Conservation (phyloP, 2,888 invertebrate species). For the Rutpela maculata region DNA sequence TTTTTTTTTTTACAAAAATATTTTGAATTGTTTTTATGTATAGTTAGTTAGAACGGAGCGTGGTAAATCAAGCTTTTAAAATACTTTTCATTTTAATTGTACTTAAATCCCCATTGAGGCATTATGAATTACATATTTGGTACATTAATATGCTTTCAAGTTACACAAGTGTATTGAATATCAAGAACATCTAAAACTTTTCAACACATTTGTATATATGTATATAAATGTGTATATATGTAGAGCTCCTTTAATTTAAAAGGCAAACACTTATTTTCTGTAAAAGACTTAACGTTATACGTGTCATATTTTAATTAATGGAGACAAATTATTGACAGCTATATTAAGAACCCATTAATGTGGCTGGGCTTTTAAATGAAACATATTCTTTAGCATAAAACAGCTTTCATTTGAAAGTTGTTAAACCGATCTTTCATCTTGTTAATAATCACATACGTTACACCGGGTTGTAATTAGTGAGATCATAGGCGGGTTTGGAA, state of each 20-base stretch:
- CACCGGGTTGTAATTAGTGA: slow-evolving; percentile 19
- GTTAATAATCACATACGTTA: slow-evolving; percentile 12
- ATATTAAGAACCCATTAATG: slow-evolving; percentile 18
- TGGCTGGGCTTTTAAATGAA: neutral
- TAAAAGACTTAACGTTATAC: neutral
- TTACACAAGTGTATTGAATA: too few relatives aligned
- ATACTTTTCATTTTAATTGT: too few relatives aligned
- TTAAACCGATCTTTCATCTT: slow-evolving; percentile 25
- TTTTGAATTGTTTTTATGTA: too few relatives aligned
- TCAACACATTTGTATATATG: too few relatives aligned
- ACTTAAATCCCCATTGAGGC: too few relatives aligned
- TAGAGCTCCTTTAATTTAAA: neutral
- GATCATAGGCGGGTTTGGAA: slow-evolving; percentile 8
- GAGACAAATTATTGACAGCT: slow-evolving; percentile 32
- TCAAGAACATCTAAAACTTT: too few relatives aligned
- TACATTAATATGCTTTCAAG: too few relatives aligned
- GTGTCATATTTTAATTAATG: slow-evolving; percentile 18
- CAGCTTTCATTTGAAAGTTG: slow-evolving; percentile 2
- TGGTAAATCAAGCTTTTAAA: too few relatives aligned
- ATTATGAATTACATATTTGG: too few relatives aligned
- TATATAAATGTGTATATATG: too few relatives aligned
- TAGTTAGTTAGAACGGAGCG: too few relatives aligned
- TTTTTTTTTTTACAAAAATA: too few relatives aligned
- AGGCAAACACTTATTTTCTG: neutral
- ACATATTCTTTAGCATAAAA: slow-evolving; percentile 9